Percentiles rank a stretch among this genome's conserved stretches.
These are phyloP conservation scores for Phania funesta DNA, from an alignment of 2,888 invertebrate genomes.

Conservation along the genomic window DNA sequence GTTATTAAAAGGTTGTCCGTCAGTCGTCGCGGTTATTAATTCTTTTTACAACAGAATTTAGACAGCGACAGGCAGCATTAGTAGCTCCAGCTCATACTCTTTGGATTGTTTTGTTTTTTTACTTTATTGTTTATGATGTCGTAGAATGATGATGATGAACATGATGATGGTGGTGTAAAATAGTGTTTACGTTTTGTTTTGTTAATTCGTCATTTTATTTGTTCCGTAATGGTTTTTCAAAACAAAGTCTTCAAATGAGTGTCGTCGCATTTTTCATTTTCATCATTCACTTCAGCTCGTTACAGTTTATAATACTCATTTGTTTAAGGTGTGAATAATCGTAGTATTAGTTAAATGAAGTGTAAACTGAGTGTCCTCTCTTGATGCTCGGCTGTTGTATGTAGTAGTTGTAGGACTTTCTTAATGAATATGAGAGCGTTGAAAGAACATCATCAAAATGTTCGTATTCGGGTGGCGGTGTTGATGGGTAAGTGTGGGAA, in stretches of 20 bases:
- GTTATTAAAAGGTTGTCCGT: constrained; percentile 59
- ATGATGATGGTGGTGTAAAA: constrained; percentile 52
- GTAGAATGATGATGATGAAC: constrained; percentile 2
- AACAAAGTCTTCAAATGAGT: constrained; percentile 47
- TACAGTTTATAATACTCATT: constrained; percentile 64
- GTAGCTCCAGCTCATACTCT: constrained; percentile 4
- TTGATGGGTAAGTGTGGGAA: constrained; percentile 59
- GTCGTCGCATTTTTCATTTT: constrained; percentile 44
- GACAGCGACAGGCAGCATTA: constrained; percentile 25
- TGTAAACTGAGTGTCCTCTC: constrained; percentile 66
- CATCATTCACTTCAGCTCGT: constrained; percentile 38
- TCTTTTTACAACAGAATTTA: constrained; percentile 57
- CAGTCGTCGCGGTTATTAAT: constrained; percentile 64
- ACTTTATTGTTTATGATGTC: constrained; percentile 19
- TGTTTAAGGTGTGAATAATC: constrained; percentile 76
- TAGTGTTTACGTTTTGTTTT: constrained; percentile 56
- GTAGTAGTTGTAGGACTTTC: neutral
- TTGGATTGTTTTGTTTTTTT: constrained; percentile 15
- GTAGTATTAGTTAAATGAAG: constrained; percentile 76
- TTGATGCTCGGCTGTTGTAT: neutral
- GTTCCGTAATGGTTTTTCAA: constrained; percentile 67
- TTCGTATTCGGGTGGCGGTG: constrained; percentile 39
- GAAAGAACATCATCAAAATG: constrained; percentile 51
- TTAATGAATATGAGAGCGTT: constrained; percentile 12
- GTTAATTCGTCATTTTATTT: constrained; percentile 39